Conservation (phyloP, 2,888 invertebrate species). For the Abrostola triplasia region DNA sequence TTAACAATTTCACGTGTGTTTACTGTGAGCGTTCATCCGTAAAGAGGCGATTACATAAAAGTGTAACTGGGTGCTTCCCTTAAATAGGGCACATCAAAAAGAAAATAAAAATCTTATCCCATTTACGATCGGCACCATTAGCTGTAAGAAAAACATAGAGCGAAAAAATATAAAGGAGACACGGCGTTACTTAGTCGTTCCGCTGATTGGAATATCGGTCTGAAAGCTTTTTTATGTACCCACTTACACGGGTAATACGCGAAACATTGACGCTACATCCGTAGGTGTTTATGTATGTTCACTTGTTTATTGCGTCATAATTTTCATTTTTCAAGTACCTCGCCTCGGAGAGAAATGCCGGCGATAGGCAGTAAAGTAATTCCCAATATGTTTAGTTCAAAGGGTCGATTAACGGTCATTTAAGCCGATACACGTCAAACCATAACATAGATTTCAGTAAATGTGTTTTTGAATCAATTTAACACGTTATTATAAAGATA, state of each 20-base stretch:
- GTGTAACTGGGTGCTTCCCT: constrained; percentile 65
- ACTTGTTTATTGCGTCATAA: constrained; percentile 63
- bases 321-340: constrained; percentile 36
- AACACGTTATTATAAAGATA: too few species aligned
- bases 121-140: constrained; percentile 78
- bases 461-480: too few species aligned
- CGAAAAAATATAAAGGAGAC: constrained; percentile 70
- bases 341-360: too few species aligned
- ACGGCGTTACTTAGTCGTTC: constrained; percentile 70
- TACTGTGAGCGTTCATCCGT: constrained; percentile 59
- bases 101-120: constrained; percentile 77
- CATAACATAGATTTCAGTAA: too few species aligned
- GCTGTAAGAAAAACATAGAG: constrained; percentile 73
- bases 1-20: constrained; percentile 62
- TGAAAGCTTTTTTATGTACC: constrained; percentile 79
- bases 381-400: too few species aligned
- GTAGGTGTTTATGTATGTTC: constrained; percentile 61
- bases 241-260: constrained; percentile 69
- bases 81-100: constrained; percentile 76
- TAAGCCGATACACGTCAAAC: too few species aligned
- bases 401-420: too few species aligned
- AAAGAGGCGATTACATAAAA: constrained; percentile 67
- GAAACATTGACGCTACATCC: constrained; percentile 61
- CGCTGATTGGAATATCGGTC: constrained; percentile 74
- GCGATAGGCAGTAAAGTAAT: too few species aligned